Percentiles rank a stretch among this genome's conserved stretches.
phyloP scores from a whole-genome alignment of 2,797 vertebrate genomes.

The Tamandua tetradactyla region DNA sequence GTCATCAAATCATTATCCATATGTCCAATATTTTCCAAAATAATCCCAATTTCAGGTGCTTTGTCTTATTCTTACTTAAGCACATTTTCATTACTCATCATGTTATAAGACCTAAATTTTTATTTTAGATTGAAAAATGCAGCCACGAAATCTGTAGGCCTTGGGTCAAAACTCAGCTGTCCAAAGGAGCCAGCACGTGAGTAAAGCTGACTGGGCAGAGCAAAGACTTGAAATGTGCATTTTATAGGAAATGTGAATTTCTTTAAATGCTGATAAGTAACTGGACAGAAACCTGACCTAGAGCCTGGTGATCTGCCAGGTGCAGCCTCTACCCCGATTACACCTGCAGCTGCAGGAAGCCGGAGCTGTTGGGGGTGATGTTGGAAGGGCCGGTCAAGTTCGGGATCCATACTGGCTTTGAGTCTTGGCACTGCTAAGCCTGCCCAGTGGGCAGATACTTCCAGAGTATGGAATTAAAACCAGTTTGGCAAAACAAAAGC shows the following conservation, averaged over 20 bases:
- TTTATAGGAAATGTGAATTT: not conserved
- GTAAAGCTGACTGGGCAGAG: not conserved
- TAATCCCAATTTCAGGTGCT: not conserved
- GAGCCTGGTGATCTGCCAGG: not conserved
- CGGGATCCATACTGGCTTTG: not conserved
- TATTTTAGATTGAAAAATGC: slow-evolving; percentile 21
- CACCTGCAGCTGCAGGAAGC: not conserved
- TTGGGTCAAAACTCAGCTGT: not conserved
- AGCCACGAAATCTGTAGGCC: not conserved
- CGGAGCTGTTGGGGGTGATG: not conserved
- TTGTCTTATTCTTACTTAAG: not conserved
- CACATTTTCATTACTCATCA: not conserved
- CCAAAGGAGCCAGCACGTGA: not conserved
- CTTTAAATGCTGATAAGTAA: not conserved
- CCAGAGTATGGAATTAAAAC: not conserved
- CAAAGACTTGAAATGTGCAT: not conserved
- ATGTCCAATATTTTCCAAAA: not conserved
- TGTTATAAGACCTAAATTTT: not conserved
- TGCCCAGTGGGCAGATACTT: not conserved
- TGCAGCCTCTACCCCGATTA: not conserved
- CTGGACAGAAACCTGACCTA: not conserved
- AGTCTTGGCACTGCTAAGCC: not conserved
- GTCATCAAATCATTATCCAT: not conserved
- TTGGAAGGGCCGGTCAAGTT: not conserved
- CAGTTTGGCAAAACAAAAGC: not conserved